Conservation (phyloP, 2,113 vertebrate species). For the Dasypus novemcinctus region DNA sequence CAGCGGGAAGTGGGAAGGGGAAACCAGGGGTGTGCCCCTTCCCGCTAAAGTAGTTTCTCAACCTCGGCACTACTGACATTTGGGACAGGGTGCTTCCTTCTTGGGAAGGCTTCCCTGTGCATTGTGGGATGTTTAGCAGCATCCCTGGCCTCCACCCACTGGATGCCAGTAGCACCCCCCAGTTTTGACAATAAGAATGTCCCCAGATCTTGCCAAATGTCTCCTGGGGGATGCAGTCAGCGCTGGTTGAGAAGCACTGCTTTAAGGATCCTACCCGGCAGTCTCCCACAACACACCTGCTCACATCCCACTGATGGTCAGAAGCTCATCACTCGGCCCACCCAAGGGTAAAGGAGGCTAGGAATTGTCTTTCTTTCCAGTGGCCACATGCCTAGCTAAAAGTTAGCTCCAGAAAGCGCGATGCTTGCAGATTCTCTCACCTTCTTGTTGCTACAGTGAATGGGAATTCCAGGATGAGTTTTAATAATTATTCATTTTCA, state of each 20-base stretch:
- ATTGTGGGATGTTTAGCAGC: no score
- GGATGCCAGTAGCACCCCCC: no score
- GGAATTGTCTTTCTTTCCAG: not conserved
- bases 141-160: no score
- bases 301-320: not conserved
- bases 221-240: not conserved
- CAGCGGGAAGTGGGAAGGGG: not conserved
- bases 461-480: not conserved
- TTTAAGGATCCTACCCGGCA: not conserved
- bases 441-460: not conserved
- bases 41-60: not conserved
- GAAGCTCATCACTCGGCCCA: not conserved
- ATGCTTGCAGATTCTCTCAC: not conserved
- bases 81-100: not conserved
- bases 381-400: not conserved
- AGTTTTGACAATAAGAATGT: no score
- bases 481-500: constrained; percentile 3
- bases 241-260: not conserved
- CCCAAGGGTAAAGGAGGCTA: not conserved
- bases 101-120: not conserved
- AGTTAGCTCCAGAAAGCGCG: not conserved
- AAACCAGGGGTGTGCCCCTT: not conserved
- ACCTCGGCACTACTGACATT: not conserved
- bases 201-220: not conserved
- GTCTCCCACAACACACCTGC: not conserved